Evolutionary conservation across 2,797 vertebrate genomes (phyloP), one percentile per base, ranked within the genome.

Genomic region (Rhyacichthys aspro): DNA sequence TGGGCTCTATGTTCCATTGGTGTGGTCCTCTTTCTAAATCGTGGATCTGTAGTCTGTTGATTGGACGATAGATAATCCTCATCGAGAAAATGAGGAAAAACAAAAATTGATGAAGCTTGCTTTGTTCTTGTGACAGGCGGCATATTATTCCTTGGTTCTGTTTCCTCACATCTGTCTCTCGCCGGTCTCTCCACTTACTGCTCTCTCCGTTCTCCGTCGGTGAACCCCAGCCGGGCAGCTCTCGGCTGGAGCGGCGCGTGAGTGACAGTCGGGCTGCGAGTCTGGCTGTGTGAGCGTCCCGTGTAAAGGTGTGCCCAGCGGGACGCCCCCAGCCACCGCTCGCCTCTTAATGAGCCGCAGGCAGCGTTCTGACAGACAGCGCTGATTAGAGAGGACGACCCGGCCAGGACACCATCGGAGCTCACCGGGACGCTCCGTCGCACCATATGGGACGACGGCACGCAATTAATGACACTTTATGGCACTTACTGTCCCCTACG

Each of bases 291-390:
- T 34, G 32, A 48, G n/a, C 28, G 45, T 15, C 72, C 45, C 4
- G 11, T 59, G 59, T 62, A 75, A 70, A 81, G 78, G 76, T 67
- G 62, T 34, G 28, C 78, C 56, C 80, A 81, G 80, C 83, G 66
- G 73, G 78, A 66, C 59, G 67, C 64, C 38, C 64, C 67, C 77
- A 43, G 62, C 64, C 56, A 3, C 16, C 0, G 34, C 56, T 6
- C 38, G 16, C 44, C 63, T 59, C 55, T 59, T 63, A 55, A 72
- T 28, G 43, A 70, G 56, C 81, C 48, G 44, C 56, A 50, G 73
- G 66, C 59, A 0, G 58, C 34, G 44, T 18, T 43, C 65, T 63
- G 67, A 75, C 69, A 69, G 69, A 69, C 67, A 50, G 67, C 59
- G 36, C 66, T 71, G 71, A 74, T 77, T 55, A 72, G 52, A 62